These are phyloP conservation scores for Operophtera brumata DNA, from an alignment of 2,888 invertebrate species.

Conservation along the genomic window DNA sequence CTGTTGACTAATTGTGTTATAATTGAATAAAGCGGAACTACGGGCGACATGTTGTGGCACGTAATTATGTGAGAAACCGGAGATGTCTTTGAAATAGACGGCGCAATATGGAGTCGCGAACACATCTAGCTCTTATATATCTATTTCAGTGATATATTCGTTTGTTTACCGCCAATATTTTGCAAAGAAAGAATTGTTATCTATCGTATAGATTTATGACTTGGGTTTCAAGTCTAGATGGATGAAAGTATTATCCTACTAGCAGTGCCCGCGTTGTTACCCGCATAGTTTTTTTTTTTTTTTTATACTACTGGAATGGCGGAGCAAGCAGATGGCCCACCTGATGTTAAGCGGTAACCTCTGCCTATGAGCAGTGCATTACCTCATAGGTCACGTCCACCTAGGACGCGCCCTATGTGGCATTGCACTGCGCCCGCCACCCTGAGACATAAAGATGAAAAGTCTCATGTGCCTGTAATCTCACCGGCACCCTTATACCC, in stretches of 20 bases:
- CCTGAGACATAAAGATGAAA: too few species aligned
- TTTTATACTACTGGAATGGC: too few species aligned
- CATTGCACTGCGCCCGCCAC: too few species aligned
- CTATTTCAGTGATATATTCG: constrained; percentile 15
- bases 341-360: too few species aligned
- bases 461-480: too few species aligned
- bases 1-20: constrained; percentile 5
- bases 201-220: constrained; percentile 9
- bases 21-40: constrained; percentile 24
- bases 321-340: too few species aligned
- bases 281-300: too few species aligned
- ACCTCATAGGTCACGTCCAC: too few species aligned
- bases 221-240: constrained; percentile 10
- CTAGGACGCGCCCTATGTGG: too few species aligned
- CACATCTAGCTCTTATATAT: constrained; percentile 2
- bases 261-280: too few species aligned
- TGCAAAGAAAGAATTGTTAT: constrained; percentile 4
- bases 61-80: constrained; percentile 31
- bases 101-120: constrained; percentile 5
- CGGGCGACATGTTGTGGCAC: constrained; percentile 26
- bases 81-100: constrained; percentile 27
- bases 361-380: too few species aligned
- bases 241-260: background rate
- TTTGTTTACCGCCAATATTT: constrained; percentile 22
- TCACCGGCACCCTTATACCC: too few species aligned